Percentiles rank a stretch among this genome's conserved stretches.
These are phyloP conservation scores for Rhyacophila evoluta DNA, from an alignment of 2,888 invertebrate species.

Conservation along the genomic window DNA sequence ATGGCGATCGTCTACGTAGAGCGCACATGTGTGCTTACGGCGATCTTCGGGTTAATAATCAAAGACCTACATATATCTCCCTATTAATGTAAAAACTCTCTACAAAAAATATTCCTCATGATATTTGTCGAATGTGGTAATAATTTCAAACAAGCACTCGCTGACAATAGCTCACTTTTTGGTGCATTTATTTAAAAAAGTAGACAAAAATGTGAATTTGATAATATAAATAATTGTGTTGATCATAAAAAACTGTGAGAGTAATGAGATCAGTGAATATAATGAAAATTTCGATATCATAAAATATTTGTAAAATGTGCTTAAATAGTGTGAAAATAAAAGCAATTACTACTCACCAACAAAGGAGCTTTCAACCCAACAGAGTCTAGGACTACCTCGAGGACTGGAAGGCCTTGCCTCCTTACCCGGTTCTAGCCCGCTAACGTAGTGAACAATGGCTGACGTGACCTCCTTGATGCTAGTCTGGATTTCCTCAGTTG, in stretches of 20 bases:
- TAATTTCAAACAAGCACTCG: too few species aligned
- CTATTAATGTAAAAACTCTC: too few species aligned
- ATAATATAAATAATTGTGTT: not conserved
- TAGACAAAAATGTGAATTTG: too few species aligned
- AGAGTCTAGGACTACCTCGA: constrained; percentile 78
- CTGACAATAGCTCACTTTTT: too few species aligned
- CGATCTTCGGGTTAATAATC: too few species aligned
- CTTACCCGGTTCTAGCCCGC: constrained; percentile 72
- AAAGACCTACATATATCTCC: too few species aligned
- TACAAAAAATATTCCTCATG: too few species aligned
- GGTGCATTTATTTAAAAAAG: too few species aligned
- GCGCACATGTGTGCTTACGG: too few species aligned
- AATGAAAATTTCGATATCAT: not conserved
- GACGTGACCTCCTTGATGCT: constrained; percentile 94
- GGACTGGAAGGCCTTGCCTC: constrained; percentile 68
- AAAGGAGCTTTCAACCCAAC: constrained; percentile 94
- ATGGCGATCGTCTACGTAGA: too few species aligned
- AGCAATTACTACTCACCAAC: constrained; percentile 69
- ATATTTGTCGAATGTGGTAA: too few species aligned
- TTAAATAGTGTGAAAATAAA: not conserved
- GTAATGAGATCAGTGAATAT: not conserved
- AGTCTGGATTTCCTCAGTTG: constrained; percentile 80
- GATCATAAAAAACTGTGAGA: not conserved
- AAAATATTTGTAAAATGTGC: not conserved
- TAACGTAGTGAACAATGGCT: constrained; percentile 92